Evolutionary conservation across 2,888 invertebrate species (phyloP), one percentile per base, ranked within the genome.

Genomic region (Hypselothyrea guttata): DNA sequence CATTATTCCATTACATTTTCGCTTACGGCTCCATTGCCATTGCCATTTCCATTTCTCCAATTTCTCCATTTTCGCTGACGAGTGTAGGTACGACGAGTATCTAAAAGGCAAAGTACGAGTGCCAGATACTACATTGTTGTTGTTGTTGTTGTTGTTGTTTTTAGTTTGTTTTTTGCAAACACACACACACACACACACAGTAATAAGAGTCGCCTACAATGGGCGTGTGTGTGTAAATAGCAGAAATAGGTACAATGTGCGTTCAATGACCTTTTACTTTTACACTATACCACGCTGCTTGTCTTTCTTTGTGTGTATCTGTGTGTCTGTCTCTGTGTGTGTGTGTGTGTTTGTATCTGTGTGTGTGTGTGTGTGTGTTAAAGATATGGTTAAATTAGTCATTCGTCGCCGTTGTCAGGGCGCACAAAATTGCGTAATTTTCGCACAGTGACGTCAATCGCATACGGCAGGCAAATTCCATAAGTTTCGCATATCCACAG

Each of bases 201-300:
- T 30, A 56, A 71, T 66, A 59, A 66, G 67, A 68, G 61, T 68
- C 57, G 62, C 57, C 62, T 57, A 57, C 56, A 40, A 55, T 51
- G 16, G 47, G 46, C 58, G 47, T 53, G 30, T 59, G 56, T 55
- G 45, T 69, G 70, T 49, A 58, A 69, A 69, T 69, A 69, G 60
- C 71, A 73, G 71, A 76, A 83, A 83, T 84, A 84, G 74, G 84
- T 81, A 84, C 83, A 79, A 79, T 83, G 79, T 83, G 67, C 84
- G 78, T 84, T 75, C 78, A 78, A 77, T 84, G 78, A 78, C 84
- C 81, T 84, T 79, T 81, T 81, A 78, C 74, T 76, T 84, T 81
- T 77, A 81, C 77, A 78, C 69, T 75, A 66, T 64, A 61, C 61
- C 53, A 48, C 55, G 42, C 18, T 51, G 49, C 42, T 40, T 40